Evolutionary conservation across 92 coral and sea anemone genomes (phyloP).

Genomic region (Nematostella vectensis): DNA sequence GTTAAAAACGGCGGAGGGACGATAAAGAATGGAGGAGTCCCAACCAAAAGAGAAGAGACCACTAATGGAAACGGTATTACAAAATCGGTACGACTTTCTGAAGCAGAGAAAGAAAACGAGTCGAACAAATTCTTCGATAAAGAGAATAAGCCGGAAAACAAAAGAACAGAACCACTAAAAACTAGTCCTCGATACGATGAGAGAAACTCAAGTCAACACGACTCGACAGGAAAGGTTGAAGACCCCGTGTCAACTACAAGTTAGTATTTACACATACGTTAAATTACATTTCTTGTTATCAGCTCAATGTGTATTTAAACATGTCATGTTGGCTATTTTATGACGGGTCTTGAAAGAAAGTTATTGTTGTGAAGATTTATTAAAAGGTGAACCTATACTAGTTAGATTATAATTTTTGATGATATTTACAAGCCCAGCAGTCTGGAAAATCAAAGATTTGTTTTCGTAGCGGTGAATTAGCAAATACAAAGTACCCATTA

Average conservation of each 20-base stretch:
- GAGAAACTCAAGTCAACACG: neutral
- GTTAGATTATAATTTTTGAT: no score
- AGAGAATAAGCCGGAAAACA: neutral
- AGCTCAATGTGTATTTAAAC: neutral
- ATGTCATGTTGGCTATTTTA: no score
- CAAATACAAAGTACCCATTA: no score
- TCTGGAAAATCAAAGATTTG: no score
- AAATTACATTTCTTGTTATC: neutral
- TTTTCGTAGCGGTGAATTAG: no score
- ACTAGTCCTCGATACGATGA: neutral
- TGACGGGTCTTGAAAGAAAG: no score
- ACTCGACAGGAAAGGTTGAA: no score
- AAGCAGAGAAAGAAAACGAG: conserved; percentile 1
- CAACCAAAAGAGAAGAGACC: neutral
- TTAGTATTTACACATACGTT: neutral
- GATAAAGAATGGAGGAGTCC: neutral
- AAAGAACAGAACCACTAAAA: neutral
- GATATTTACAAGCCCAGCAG: no score
- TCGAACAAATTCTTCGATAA: neutral
- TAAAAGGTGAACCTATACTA: no score
- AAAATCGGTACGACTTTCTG: neutral
- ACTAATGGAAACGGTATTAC: neutral
- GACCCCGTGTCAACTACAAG: no score
- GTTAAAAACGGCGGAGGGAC: neutral
- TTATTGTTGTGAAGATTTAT: no score